Percentiles rank a stretch among this genome's conserved stretches.
Evolutionary conservation across 2,888 invertebrate genomes (phyloP).

Genomic region (Oegoconia quadripuncta): DNA sequence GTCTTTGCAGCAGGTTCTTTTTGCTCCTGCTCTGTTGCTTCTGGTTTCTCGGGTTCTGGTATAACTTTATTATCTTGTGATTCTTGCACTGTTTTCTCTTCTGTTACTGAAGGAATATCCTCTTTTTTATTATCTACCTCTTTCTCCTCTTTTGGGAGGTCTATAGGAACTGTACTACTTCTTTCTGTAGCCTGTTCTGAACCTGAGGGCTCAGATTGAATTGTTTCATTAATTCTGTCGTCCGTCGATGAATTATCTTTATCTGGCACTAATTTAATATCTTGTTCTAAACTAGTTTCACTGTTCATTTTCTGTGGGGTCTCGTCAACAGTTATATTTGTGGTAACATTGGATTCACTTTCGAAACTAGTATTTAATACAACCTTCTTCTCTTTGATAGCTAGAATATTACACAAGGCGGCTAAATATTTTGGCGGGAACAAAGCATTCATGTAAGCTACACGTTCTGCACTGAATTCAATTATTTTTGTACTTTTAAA

Average conservation of each 20-base stretch:
- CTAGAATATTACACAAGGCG: slow-evolving; percentile 88
- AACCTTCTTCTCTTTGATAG: slow-evolving; percentile 82
- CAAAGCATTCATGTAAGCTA: slow-evolving; percentile 80
- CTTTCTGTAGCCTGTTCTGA: slow-evolving; percentile 43
- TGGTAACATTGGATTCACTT: slow-evolving; percentile 68
- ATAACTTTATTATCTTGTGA: slow-evolving; percentile 29
- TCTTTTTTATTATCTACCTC: slow-evolving; percentile 44
- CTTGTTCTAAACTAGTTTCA: slow-evolving; percentile 57
- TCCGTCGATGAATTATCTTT: slow-evolving; percentile 51
- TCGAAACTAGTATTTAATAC: slow-evolving; percentile 82
- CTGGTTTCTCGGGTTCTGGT: slow-evolving; percentile 41
- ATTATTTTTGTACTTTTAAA: slow-evolving; percentile 78
- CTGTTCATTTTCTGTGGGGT: slow-evolving; percentile 45
- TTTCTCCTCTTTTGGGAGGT: slow-evolving; percentile 49
- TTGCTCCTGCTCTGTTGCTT: slow-evolving; percentile 39
- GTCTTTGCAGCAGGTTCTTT: slow-evolving; percentile 42
- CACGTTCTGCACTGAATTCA: slow-evolving; percentile 68
- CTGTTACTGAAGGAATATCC: slow-evolving; percentile 31
- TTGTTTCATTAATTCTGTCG: slow-evolving; percentile 52
- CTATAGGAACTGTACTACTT: slow-evolving; percentile 37
- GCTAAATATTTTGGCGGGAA: slow-evolving; percentile 84
- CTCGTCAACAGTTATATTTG: slow-evolving; percentile 64
- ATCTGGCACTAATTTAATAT: slow-evolving; percentile 52
- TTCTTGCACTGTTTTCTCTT: slow-evolving; percentile 44
- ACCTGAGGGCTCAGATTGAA: slow-evolving; percentile 38